Conservation (phyloP, 2,113 vertebrate species). For the Pampusana beccarii region DNA sequence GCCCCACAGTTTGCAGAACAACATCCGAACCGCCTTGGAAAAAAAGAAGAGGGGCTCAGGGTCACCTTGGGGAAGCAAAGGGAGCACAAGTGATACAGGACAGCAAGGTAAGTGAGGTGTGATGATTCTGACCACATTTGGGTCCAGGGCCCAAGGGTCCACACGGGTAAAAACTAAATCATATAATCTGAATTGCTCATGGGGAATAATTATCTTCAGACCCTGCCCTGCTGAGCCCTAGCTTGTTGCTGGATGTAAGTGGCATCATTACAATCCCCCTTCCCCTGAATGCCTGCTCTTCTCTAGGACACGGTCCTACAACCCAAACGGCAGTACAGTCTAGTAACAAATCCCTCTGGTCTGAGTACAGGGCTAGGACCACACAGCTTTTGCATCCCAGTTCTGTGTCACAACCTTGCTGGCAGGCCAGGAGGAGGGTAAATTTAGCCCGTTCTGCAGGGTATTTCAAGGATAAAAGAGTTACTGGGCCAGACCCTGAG, state of each 20-base stretch:
- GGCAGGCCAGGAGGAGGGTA: neutral
- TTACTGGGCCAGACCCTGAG: neutral
- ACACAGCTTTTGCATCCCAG: neutral
- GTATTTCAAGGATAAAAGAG: neutral
- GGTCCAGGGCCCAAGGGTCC: neutral
- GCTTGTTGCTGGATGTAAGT: neutral
- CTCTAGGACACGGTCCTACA: neutral
- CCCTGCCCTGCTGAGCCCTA: neutral
- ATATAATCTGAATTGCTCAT: neutral
- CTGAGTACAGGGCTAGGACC: neutral
- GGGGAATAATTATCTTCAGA: neutral
- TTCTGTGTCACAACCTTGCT: neutral
- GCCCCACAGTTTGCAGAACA: conserved; percentile 85
- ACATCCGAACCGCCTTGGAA: conserved; percentile 79
- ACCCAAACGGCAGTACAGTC: neutral
- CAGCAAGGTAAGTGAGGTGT: conserved; percentile 66
- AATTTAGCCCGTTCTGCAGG: neutral
- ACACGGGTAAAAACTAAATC: neutral
- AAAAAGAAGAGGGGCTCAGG: conserved; percentile 79
- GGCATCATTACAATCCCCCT: neutral
- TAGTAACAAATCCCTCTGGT: neutral
- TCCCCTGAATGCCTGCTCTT: neutral
- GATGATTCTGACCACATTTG: neutral
- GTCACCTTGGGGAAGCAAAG: conserved; percentile 55
- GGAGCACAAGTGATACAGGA: conserved; percentile 30